phyloP scores from a whole-genome alignment of 2,113 vertebrate species.

The Okapia johnstoni region DNA sequence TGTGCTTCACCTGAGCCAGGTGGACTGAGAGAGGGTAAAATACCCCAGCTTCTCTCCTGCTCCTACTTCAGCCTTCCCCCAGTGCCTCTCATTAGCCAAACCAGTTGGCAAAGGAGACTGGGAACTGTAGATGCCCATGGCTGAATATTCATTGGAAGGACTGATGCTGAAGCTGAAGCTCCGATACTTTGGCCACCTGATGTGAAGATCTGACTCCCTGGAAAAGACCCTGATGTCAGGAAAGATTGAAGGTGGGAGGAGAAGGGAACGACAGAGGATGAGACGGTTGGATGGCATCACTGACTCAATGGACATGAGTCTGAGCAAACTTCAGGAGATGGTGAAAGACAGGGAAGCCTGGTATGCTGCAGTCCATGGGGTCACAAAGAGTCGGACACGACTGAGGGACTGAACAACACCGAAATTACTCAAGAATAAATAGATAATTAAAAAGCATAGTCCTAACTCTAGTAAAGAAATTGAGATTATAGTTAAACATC shows the following conservation, averaged over 20 bases:
- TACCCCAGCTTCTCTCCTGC: not conserved
- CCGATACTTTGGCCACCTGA: not conserved
- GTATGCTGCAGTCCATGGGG: fast-evolving
- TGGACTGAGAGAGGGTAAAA: not conserved
- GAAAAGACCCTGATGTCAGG: not conserved
- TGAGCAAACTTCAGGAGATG: not conserved
- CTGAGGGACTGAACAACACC: not conserved
- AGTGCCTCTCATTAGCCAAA: not conserved
- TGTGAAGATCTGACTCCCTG: not conserved
- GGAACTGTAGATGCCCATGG: not conserved
- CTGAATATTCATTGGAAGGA: not conserved
- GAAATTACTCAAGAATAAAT: not conserved
- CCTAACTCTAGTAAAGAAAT: not conserved
- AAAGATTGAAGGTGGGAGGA: not conserved
- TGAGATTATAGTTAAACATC: not conserved
- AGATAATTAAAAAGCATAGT: not conserved
- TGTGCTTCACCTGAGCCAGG: not conserved
- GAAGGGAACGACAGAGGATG: not conserved
- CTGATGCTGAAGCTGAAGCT: not conserved
- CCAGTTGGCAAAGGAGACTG: not conserved
- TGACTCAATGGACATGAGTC: fast-evolving
- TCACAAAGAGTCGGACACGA: not conserved
- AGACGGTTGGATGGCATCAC: not conserved
- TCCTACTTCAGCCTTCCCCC: not conserved
- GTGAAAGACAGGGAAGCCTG: not conserved